Conservation (phyloP, 1,140 invertebrate species). For the Cryptotermes secundus region DNA sequence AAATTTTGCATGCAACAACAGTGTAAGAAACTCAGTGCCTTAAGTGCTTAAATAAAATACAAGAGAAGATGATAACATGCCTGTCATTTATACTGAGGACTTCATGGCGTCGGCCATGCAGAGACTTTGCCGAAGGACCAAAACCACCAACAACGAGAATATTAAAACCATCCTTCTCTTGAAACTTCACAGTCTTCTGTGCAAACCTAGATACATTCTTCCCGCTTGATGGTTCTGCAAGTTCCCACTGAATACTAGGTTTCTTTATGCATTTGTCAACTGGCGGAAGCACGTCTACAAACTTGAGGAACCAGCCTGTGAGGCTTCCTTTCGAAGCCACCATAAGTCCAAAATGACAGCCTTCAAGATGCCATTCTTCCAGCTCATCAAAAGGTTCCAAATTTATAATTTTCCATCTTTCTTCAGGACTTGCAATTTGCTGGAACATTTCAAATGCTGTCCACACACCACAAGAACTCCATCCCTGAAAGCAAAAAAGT, state of each 20-base stretch:
- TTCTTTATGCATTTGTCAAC: neutral
- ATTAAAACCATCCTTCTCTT: neutral
- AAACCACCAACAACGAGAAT: neutral
- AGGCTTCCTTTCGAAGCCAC: slow-evolving; percentile 42
- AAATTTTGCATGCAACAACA: too few relatives aligned
- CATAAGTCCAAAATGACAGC: slow-evolving; percentile 54
- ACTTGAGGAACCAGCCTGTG: neutral
- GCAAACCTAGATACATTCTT: neutral
- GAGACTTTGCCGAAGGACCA: neutral
- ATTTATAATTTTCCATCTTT: slow-evolving; percentile 45
- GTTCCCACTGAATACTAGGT: slow-evolving; percentile 31
- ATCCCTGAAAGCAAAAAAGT: slow-evolving; percentile 46
- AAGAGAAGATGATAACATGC: neutral
- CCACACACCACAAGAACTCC: slow-evolving; percentile 43
- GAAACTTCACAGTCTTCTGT: neutral
- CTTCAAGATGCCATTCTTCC: slow-evolving; percentile 57
- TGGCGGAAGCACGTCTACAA: neutral
- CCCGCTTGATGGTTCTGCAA: neutral
- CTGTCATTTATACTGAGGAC: neutral
- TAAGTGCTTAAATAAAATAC: too few relatives aligned
- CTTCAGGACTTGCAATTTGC: slow-evolving; percentile 42
- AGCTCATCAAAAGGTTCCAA: slow-evolving; percentile 59
- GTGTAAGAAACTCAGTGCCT: too few relatives aligned
- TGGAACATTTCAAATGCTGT: slow-evolving; percentile 52
- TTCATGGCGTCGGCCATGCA: neutral